Base-by-base conservation (phyloP, 2,113 vertebrate genomes). In the Orientallactaga bullata region DNA sequence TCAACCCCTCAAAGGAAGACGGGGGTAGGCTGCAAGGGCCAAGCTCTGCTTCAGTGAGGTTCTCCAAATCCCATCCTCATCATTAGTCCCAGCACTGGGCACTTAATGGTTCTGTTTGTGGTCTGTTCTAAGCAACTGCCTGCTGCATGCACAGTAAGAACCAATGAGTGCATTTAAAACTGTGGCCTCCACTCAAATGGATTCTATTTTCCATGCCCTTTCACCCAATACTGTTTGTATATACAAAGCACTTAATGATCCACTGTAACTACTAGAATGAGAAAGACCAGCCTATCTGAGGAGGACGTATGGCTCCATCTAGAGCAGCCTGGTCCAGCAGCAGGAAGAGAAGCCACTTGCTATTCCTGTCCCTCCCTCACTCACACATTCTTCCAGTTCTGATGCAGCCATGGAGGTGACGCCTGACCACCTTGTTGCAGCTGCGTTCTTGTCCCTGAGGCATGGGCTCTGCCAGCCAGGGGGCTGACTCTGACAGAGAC, bases 401-500 rank as follows among this genome's bases (percentile, higher is more conserved):
- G 66, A 47, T 63, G 3, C 4, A 42, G 58, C 47, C 66, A 51
- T 65, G 58, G n/a, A 69, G 21, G 16, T 0, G 37, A 15, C 26
- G 0, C 37, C 39, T 20, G 1, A 7, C 42, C 37, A 32, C 20
- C 10, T 28, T 21, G 26, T 12, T 5, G 15, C 0, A 20, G 39
- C 13, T 58, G 17, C 11, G 4, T 18, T 77, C 61, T 30, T 42
- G 47, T 72, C 80, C 39, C 77, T 37, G 3, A 7, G 37, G 51
- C 20, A 7, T 3, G 16, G 21, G 1, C 11, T 66, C 35, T n/a
- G 30, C 5, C 28, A 28, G 39, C 51, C 30, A 69, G 82, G 23
- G 89, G 23, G 68, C 37, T 32, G 28, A 37, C 5, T 28, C 8
- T 2, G 26, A 47, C n/a, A 91, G 21, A n/a, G 92, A 94, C 99